A percentile compares a stretch with the other conserved stretches of the same genome.
Evolutionary conservation across 2,888 invertebrate species (phyloP).

Genomic region (Mesochorus sp.): DNA sequence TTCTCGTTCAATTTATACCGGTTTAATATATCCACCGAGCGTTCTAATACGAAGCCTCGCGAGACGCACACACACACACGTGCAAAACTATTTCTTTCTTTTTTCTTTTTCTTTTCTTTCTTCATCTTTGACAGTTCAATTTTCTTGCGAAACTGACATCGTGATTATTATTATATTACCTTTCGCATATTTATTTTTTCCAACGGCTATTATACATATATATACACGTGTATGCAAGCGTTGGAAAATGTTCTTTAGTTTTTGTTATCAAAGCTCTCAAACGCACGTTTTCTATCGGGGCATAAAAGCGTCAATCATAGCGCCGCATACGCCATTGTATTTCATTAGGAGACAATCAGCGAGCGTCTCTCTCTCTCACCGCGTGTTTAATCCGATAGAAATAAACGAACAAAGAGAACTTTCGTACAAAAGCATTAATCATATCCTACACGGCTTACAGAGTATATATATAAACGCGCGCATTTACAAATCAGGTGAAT

Average conservation of each 20-base stretch:
- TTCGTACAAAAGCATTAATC: slow-evolving; percentile 51
- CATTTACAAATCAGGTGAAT: slow-evolving; percentile 43
- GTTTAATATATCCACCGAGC: not conserved
- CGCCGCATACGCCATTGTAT: slow-evolving; percentile 48
- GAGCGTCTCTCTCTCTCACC: not conserved
- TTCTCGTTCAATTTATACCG: slow-evolving; percentile 27
- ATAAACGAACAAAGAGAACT: slow-evolving; percentile 8
- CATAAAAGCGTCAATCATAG: slow-evolving; percentile 36
- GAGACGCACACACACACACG: not conserved
- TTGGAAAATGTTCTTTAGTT: not conserved
- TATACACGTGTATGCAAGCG: no score
- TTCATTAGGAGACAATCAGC: slow-evolving; percentile 50
- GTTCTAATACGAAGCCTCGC: not conserved
- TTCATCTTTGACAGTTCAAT: slow-evolving; percentile 1
- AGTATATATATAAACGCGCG: no score
- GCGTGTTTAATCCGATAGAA: slow-evolving; percentile 1
- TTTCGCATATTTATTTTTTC: not conserved
- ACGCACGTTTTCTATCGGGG: no score
- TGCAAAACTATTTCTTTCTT: no score
- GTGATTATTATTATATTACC: not conserved
- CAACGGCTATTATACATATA: not conserved
- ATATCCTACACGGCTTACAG: slow-evolving; percentile 54
- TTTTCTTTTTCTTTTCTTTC: no score
- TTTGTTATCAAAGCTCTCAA: not conserved
- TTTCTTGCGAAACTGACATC: slow-evolving; percentile 30